Percentiles rank a stretch among this genome's conserved stretches.
These are phyloP conservation scores for Peromyscus melanophrys DNA, from an alignment of 2,797 vertebrate species.

Conservation along the genomic window DNA sequence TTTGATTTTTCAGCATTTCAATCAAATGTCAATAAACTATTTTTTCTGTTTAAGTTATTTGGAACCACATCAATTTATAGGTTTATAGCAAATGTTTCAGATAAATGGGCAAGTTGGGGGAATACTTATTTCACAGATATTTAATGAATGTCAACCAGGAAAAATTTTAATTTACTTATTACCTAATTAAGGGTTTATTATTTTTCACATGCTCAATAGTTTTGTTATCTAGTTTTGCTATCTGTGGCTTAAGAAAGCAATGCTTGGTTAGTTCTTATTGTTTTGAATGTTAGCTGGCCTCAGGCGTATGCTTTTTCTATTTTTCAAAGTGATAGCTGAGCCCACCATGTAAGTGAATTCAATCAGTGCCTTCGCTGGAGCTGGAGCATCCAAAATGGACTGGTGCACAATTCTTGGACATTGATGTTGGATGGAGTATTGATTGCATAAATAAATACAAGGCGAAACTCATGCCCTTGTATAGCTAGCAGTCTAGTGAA, in stretches of 20 bases:
- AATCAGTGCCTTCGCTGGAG: not conserved
- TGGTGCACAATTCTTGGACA: not conserved
- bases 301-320: not conserved
- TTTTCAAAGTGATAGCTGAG: not conserved
- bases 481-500: not conserved
- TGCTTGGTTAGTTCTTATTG: not conserved
- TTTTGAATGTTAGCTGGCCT: not conserved
- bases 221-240: not conserved
- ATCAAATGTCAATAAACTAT: constrained; percentile 3
- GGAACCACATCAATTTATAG: not conserved
- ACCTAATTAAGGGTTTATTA: not conserved
- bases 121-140: constrained; percentile 16
- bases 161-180: not conserved
- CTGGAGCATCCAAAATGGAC: not conserved
- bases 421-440: not conserved
- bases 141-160: not conserved
- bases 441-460: not conserved
- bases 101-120: not conserved
- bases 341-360: not conserved
- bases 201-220: not conserved
- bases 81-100: not conserved
- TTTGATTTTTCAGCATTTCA: not conserved
- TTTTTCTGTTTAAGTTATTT: constrained; percentile 31
- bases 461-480: not conserved
- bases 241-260: not conserved